These are phyloP conservation scores for Pseudomugil tenellus DNA, from an alignment of 2,797 vertebrate species.

Conservation along the genomic window DNA sequence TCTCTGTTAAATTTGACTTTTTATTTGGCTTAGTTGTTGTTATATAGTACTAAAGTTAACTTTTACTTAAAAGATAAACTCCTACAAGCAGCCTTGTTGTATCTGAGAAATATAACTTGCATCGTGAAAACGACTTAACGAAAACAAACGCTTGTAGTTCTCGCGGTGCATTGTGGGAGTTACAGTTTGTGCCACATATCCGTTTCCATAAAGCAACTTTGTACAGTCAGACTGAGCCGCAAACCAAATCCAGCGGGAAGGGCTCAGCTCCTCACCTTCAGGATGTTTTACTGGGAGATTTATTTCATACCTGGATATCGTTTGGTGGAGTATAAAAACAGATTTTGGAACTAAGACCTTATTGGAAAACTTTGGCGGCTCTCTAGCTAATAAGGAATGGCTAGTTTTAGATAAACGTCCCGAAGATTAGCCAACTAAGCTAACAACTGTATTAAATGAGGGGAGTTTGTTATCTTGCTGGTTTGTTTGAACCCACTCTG, in stretches of 20 bases:
- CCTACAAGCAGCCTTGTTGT: fast-evolving
- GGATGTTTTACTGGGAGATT: conserved; percentile 36
- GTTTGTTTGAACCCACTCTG: conserved; percentile 2
- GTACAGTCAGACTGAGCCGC: conserved; percentile 52
- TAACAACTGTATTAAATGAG: conserved; percentile 59
- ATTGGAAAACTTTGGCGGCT: conserved; percentile 51
- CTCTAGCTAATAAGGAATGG: conserved; percentile 35
- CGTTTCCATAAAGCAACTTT: conserved; percentile 54
- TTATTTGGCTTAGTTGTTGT: fast-evolving
- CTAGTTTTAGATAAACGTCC: conserved; percentile 43
- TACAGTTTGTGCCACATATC: conserved; percentile 80
- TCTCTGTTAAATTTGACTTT: fast-evolving
- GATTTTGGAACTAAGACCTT: conserved; percentile 22
- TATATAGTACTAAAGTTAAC: fast-evolving
- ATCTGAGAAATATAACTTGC: fast-evolving
- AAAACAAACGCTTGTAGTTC: conserved; percentile 24
- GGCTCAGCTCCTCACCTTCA: conserved; percentile 13
- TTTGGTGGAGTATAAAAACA: background rate
- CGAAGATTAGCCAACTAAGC: conserved; percentile 70
- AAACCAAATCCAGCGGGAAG: conserved; percentile 29
- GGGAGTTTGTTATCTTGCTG: conserved; percentile 18
- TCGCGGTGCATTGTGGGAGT: conserved; percentile 79
- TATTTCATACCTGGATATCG: background rate
- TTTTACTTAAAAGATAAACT: fast-evolving
- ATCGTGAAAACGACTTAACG: background rate